Base-by-base conservation (phyloP, 2,888 invertebrate species). In the Catocala sponsa region DNA sequence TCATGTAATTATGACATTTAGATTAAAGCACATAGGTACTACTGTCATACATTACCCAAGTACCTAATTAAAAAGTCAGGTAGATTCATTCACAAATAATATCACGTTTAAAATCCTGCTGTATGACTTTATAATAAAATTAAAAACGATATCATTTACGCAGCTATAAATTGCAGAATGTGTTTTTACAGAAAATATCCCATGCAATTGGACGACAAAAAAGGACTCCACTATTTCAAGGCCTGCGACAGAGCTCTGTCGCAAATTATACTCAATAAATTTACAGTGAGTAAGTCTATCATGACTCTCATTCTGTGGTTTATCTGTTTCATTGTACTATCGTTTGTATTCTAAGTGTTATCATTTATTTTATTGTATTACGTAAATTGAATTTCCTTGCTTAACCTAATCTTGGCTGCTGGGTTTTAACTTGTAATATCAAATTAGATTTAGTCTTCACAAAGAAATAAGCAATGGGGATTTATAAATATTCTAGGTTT, bases 231-330 rank as follows among this genome's bases (percentile, higher is more conserved):
- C 56, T 61, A 60, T 54, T 67, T 61, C 57, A 63, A 57, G 43
- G 42, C 52, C 53, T 41, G 42, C 50, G 33, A 57, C 55, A 52
- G 51, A 66, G 57, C 63, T 68, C 25, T 70, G 66, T 72, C 70
- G 57, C 70, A 72, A 74, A 76, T 76, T 70, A 70, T 63, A 67
- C 57, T 57, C 66, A 68, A 76, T 74, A 71, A 72, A 74, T 74
- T 68, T 62, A 56, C 48, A 58, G 56, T 48, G 49, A 57, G 57
- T 51, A 67, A 59, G 65, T 66, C 62, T 60, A 65, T 63, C 60
- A 62, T 63, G 55, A 44, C 66, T 63, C 65, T 51, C 51, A 57
- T 60, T 60, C 56, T 51, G 57, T 57, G 61, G 55, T 67, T 66
- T 64, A 55, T 65, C 53, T 55, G 35, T 25, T 59, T 61, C 47